phyloP scores from a whole-genome alignment of 2,888 invertebrate genomes.

The Lutraria lutraria region DNA sequence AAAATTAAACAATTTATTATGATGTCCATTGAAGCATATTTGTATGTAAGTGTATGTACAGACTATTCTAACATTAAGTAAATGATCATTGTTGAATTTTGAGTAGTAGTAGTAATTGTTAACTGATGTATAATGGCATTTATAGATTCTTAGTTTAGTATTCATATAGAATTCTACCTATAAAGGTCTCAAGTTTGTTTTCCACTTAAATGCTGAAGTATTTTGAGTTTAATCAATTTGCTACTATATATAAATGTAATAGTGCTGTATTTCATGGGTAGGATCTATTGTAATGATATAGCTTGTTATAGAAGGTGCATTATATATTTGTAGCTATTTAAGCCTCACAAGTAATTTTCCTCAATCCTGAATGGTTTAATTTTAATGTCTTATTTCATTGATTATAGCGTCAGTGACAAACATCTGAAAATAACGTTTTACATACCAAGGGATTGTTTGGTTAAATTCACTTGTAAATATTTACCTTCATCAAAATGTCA shows the following conservation, averaged over 20 bases:
- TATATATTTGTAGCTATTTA: not conserved
- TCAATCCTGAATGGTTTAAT: not conserved
- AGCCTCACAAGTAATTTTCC: not conserved
- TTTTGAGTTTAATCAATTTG: not conserved
- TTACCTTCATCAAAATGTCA: not conserved
- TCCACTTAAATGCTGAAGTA: too few species aligned
- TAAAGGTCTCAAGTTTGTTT: too few species aligned
- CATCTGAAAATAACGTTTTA: not conserved
- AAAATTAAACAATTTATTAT: too few species aligned
- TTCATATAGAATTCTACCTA: too few species aligned
- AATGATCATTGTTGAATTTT: too few species aligned
- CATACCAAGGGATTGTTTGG: not conserved
- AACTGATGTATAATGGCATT: too few species aligned
- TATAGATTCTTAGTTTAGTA: too few species aligned
- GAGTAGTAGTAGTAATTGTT: too few species aligned
- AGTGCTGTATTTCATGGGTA: not conserved
- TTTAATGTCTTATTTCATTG: not conserved
- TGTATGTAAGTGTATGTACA: too few species aligned
- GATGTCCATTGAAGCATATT: too few species aligned
- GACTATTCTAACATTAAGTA: too few species aligned
- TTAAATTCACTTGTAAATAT: not conserved
- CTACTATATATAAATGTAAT: not conserved
- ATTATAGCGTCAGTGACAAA: not conserved
- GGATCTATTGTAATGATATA: not conserved
- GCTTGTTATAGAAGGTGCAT: not conserved